Conservation (phyloP, 2,797 vertebrate genomes). For the Siniperca undulata region DNA sequence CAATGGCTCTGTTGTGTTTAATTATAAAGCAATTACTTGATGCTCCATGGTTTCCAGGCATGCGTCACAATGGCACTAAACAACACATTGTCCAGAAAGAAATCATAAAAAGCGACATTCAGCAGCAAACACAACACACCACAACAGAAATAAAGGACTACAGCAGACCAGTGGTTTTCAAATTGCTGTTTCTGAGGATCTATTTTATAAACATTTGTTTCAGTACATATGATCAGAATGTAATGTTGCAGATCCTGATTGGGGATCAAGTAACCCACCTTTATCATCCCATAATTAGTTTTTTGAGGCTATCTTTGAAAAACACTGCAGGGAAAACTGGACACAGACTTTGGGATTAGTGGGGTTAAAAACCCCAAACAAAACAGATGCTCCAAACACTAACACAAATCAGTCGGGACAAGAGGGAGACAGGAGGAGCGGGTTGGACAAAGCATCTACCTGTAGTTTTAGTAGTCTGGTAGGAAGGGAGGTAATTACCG, state of each 20-base stretch:
- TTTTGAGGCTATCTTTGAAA: conserved; percentile 31
- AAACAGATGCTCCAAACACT: not conserved
- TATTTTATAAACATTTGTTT: conserved; percentile 4
- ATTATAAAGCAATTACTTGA: not conserved
- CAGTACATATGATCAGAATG: not conserved
- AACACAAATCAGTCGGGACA: conserved; percentile 36
- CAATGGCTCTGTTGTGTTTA: not conserved
- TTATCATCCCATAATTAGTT: not conserved
- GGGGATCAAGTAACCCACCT: not conserved
- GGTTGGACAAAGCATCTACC: conserved; percentile 70
- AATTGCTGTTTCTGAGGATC: not conserved
- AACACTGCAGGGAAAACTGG: conserved; percentile 14
- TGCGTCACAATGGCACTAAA: not conserved
- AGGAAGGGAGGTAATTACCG: conserved; percentile 84
- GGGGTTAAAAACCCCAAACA: not conserved
- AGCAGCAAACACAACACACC: conserved; percentile 11
- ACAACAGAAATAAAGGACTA: conserved; percentile 1
- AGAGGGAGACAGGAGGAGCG: conserved; percentile 1
- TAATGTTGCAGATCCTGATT: not conserved
- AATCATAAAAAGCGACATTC: conserved; percentile 13
- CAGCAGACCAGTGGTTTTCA: conserved; percentile 33
- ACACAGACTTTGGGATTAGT: not conserved
- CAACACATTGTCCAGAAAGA: not conserved
- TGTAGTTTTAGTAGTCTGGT: conserved; percentile 70
- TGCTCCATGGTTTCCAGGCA: not conserved